These are phyloP conservation scores for Arrhopalites spinosus DNA, from an alignment of 2,888 invertebrate genomes.

Conservation along the genomic window DNA sequence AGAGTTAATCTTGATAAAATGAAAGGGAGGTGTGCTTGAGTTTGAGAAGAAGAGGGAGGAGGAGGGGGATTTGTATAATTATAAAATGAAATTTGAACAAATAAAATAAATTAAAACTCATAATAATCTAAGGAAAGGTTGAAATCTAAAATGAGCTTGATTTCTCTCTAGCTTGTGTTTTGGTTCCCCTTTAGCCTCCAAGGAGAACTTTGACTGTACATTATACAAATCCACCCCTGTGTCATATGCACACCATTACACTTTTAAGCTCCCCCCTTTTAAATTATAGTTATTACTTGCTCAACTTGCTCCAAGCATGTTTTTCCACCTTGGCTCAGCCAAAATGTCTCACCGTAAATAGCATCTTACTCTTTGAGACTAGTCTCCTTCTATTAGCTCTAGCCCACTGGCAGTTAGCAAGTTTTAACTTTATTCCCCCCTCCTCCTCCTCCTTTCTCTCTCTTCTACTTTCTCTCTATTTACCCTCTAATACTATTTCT, in stretches of 20 bases:
- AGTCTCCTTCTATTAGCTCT: not conserved
- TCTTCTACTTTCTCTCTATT: not conserved
- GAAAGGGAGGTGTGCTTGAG: not conserved
- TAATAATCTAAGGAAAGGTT: not conserved
- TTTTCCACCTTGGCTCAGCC: not conserved
- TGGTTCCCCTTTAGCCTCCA: not conserved
- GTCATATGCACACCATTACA: not conserved
- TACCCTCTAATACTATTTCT: no score
- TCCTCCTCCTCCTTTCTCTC: not conserved
- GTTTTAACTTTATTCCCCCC: not conserved
- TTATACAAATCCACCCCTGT: not conserved
- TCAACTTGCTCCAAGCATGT: not conserved
- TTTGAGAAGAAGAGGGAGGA: not conserved
- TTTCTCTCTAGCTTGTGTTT: not conserved
- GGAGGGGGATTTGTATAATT: not conserved
- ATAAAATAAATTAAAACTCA: not conserved
- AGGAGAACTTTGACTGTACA: not conserved
- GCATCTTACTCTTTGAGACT: not conserved
- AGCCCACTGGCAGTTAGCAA: not conserved
- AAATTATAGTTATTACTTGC: conserved; percentile 1
- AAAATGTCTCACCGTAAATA: not conserved
- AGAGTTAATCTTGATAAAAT: no score
- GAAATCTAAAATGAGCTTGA: not conserved
- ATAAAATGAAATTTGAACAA: not conserved
- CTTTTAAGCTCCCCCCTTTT: not conserved